Percentiles rank a stretch among this genome's conserved stretches.
Conservation (phyloP, 2,113 vertebrate genomes). For the Pimephales promelas region DNA sequence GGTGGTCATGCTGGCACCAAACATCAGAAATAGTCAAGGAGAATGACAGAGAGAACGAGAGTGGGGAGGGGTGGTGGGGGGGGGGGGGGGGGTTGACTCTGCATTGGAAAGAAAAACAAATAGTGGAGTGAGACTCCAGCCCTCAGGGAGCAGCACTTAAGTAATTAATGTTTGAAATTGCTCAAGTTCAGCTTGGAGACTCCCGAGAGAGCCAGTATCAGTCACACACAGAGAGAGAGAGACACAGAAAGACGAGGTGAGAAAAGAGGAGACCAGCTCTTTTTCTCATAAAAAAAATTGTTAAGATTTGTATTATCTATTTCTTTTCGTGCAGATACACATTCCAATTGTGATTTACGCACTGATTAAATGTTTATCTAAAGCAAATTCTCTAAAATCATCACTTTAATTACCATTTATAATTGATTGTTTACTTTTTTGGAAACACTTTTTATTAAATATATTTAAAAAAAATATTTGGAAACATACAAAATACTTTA, state of each 20-base stretch:
- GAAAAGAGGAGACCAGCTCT: background rate
- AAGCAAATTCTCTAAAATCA: background rate
- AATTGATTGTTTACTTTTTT: background rate
- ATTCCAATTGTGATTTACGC: background rate
- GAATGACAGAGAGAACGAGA: no score
- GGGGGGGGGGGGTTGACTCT: no score
- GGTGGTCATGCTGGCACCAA: background rate
- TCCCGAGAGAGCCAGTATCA: conserved; percentile 37
- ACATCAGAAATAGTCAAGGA: background rate
- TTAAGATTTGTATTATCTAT: background rate
- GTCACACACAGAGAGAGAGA: background rate
- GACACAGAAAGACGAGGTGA: background rate
- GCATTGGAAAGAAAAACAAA: conserved; percentile 48
- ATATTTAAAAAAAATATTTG: background rate
- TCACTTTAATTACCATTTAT: background rate
- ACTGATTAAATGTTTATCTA: background rate
- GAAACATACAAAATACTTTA: background rate
- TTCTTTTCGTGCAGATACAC: conserved; percentile 1
- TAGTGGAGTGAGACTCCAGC: conserved; percentile 14
- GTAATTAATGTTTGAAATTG: conserved; percentile 59
- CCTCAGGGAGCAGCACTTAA: conserved; percentile 54
- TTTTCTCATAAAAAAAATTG: background rate
- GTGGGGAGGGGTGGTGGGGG: no score
- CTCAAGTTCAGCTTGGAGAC: conserved; percentile 36
- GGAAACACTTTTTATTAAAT: background rate